Conservation (phyloP, 2,888 invertebrate genomes). For the Sinhomidia bicolor region DNA sequence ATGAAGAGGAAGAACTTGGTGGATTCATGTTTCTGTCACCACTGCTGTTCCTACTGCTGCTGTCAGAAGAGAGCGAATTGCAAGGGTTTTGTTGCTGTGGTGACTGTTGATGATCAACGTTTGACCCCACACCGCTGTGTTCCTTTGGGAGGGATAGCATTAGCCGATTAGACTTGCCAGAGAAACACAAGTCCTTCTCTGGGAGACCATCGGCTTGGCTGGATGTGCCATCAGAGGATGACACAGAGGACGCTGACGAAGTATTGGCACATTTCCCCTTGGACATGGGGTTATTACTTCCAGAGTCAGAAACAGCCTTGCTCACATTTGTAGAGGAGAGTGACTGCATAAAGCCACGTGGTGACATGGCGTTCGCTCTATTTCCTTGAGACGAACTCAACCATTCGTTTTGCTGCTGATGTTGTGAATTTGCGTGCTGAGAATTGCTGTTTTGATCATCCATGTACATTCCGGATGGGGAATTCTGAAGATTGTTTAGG, state of each 20-base stretch:
- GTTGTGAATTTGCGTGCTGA: constrained; percentile 31
- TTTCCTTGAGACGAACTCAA: constrained; percentile 26
- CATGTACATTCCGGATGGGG: constrained; percentile 54
- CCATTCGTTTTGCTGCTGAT: constrained; percentile 59
- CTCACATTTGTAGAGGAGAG: constrained; percentile 44
- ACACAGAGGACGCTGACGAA: constrained; percentile 64
- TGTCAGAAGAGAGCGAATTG: constrained; percentile 23
- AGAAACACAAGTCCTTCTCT: constrained; percentile 77
- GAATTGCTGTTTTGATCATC: constrained; percentile 35
- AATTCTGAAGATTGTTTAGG: constrained; percentile 66
- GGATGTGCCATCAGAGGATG: constrained; percentile 68
- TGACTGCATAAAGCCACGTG: constrained; percentile 56
- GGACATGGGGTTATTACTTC: constrained; percentile 81
- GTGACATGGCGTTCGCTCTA: constrained; percentile 25
- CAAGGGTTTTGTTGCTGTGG: constrained; percentile 1
- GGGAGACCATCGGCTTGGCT: constrained; percentile 50
- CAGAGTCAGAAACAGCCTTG: constrained; percentile 34
- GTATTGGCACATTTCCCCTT: constrained; percentile 76
- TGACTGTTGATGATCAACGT: not conserved
- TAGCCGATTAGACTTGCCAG: constrained; percentile 73
- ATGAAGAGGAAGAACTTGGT: constrained; percentile 41
- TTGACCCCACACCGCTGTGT: constrained; percentile 61
- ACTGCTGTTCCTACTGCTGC: constrained; percentile 18
- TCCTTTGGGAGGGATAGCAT: constrained; percentile 78
- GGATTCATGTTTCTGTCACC: not conserved